A percentile compares a stretch with the other conserved stretches of the same genome.
Evolutionary conservation across 2,113 vertebrate species (phyloP).

Genomic region (Strix aluco): DNA sequence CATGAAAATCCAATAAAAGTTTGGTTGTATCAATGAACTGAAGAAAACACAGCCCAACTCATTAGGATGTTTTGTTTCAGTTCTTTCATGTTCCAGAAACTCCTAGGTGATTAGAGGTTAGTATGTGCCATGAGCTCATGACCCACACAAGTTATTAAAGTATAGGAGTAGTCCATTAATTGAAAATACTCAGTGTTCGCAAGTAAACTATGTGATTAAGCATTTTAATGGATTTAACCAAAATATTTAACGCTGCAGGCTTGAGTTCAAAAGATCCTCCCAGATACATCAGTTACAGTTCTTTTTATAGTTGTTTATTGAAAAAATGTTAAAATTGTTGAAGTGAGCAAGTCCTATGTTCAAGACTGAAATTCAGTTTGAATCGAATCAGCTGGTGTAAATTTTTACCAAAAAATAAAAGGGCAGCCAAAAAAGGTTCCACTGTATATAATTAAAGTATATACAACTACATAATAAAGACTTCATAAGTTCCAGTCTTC

Average conservation of each 20-base stretch:
- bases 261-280: not conserved
- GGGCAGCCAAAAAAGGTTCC: accelerated
- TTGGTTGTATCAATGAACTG: not conserved
- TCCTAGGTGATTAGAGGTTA: not conserved
- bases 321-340: not conserved
- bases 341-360: not conserved
- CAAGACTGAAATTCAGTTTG: not conserved
- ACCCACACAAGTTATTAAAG: not conserved
- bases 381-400: not conserved
- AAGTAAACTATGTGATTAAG: not conserved
- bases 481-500: not conserved
- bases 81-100: not conserved
- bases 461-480: not conserved
- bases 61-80: not conserved
- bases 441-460: not conserved
- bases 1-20: constrained; percentile 4
- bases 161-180: not conserved
- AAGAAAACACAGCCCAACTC: not conserved
- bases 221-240: not conserved
- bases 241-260: not conserved
- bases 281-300: not conserved
- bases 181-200: not conserved
- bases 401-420: not conserved
- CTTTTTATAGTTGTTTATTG: not conserved
- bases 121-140: not conserved